phyloP scores from a whole-genome alignment of 2,113 vertebrate genomes.

The Rhinolophus ferrumequinum region DNA sequence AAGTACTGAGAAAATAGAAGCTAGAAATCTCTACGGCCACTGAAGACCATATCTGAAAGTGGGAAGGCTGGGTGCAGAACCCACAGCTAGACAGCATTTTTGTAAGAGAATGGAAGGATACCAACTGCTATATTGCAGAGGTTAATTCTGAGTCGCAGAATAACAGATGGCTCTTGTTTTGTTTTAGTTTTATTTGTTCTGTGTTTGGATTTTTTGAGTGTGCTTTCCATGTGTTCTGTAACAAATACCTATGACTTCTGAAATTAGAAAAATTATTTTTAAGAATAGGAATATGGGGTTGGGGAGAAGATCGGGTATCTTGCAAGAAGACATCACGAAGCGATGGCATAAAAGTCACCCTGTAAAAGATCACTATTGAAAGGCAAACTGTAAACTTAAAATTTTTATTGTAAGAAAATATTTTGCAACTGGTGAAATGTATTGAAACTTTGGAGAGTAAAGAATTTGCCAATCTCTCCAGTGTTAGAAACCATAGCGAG shows the following conservation, averaged over 20 bases:
- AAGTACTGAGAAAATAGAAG: neutral
- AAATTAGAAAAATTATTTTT: slow-evolving; percentile 18
- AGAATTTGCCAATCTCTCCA: neutral
- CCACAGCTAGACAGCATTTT: neutral
- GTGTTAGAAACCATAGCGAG: neutral
- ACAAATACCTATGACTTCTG: neutral
- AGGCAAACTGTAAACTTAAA: neutral
- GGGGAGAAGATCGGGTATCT: neutral
- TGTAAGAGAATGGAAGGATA: neutral
- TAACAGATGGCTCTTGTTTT: neutral
- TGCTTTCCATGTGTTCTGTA: neutral
- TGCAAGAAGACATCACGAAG: neutral
- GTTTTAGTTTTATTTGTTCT: slow-evolving; percentile 12
- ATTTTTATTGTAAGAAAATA: neutral
- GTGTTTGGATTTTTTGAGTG: neutral
- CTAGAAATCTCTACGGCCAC: neutral
- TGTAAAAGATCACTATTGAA: neutral
- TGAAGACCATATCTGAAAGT: neutral
- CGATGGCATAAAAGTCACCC: neutral
- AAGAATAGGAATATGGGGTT: neutral
- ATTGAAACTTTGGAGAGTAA: neutral
- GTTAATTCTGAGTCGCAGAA: neutral
- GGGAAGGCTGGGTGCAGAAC: neutral
- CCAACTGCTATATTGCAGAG: neutral
- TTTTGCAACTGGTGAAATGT: neutral